These are phyloP conservation scores for Eumeta japonica DNA, from an alignment of 1,140 invertebrate species.

Conservation along the genomic window DNA sequence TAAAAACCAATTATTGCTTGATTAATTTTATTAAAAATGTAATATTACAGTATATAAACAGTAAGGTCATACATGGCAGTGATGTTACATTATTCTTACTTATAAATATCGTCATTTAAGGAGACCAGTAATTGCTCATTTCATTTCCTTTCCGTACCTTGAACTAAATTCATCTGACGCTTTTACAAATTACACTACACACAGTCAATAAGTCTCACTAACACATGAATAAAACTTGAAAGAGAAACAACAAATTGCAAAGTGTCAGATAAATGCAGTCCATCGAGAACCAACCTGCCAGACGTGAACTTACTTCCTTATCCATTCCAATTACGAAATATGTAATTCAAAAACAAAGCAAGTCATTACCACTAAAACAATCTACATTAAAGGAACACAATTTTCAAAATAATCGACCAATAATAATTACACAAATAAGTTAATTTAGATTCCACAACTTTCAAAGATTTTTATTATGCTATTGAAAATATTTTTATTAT, in stretches of 20 bases:
- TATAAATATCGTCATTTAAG: constrained; percentile 36
- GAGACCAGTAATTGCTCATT: constrained; percentile 22
- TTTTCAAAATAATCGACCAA: constrained; percentile 11
- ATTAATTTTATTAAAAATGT: constrained; percentile 51
- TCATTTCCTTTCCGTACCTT: constrained; percentile 1
- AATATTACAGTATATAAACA: constrained; percentile 53
- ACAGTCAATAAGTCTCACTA: constrained; percentile 30
- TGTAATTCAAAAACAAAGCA: too few species aligned
- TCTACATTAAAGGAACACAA: constrained; percentile 18
- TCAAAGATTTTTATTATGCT: too few species aligned
- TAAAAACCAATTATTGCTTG: constrained; percentile 13
- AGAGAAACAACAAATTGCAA: constrained; percentile 45
- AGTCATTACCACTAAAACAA: too few species aligned
- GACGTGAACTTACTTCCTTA: constrained; percentile 29
- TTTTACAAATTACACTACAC: neutral
- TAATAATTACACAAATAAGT: constrained; percentile 15
- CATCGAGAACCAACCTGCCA: too few species aligned
- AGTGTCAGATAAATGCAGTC: too few species aligned
- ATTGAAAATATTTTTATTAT: too few species aligned
- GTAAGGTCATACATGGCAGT: constrained; percentile 57
- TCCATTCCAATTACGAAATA: constrained; percentile 28
- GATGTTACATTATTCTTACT: constrained; percentile 41
- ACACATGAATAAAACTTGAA: constrained; percentile 45
- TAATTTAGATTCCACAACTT: too few species aligned
- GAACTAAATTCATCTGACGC: too few species aligned